phyloP scores from a whole-genome alignment of 2,113 vertebrate species.

The Oreamnos americanus region DNA sequence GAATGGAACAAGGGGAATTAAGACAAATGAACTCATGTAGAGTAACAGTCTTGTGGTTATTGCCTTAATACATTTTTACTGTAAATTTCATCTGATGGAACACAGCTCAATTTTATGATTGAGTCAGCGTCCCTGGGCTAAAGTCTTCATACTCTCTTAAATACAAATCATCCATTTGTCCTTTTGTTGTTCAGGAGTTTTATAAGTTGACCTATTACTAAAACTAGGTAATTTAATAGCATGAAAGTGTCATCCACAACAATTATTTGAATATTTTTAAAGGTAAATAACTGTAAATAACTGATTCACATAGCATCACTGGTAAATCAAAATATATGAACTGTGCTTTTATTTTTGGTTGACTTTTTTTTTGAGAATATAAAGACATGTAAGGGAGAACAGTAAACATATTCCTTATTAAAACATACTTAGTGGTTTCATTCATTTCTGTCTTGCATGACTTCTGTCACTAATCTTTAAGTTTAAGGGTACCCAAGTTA shows the following conservation, averaged over 20 bases:
- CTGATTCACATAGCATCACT: not conserved
- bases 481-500: not conserved
- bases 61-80: not conserved
- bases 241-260: not conserved
- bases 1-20: not conserved
- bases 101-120: not conserved
- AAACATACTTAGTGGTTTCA: not conserved
- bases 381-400: not conserved
- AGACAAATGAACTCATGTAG: not conserved
- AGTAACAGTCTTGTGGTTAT: not conserved
- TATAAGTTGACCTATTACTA: not conserved
- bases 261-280: not conserved
- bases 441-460: not conserved
- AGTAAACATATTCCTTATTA: not conserved
- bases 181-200: not conserved
- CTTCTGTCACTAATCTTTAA: not conserved
- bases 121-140: not conserved
- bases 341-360: not conserved
- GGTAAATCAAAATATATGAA: not conserved
- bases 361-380: not conserved
- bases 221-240: not conserved
- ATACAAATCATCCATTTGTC: not conserved
- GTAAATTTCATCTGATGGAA: not conserved
- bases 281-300: not conserved
- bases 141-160: not conserved